phyloP scores from a whole-genome alignment of 1,140 invertebrate genomes.

The Acromyrmex charruanus region DNA sequence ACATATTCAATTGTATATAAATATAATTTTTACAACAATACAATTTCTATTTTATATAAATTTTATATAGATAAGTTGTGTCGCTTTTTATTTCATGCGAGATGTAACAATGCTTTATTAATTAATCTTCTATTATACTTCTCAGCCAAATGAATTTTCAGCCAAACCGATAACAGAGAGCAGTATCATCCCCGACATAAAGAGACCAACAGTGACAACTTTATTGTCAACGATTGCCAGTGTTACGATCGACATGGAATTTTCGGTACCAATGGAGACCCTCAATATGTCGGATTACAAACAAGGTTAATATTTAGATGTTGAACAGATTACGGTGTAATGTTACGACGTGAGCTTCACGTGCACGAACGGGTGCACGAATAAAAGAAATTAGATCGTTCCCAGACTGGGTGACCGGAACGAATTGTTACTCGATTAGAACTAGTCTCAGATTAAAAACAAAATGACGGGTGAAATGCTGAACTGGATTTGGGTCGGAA shows the following conservation, averaged over 20 bases:
- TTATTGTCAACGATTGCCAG: slow-evolving; percentile 78
- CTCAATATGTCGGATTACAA: slow-evolving; percentile 90
- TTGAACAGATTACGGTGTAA: background rate
- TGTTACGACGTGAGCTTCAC: background rate
- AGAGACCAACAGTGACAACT: slow-evolving; percentile 76
- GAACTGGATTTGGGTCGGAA: slow-evolving; percentile 52
- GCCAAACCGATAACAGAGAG: slow-evolving; percentile 74
- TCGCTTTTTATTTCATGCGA: background rate
- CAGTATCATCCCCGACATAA: slow-evolving; percentile 63
- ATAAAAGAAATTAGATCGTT: slow-evolving; percentile 51
- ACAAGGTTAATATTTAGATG: slow-evolving; percentile 86
- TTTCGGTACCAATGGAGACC: slow-evolving; percentile 78
- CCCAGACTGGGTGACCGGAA: slow-evolving; percentile 44
- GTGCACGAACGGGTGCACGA: background rate
- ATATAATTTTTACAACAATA: background rate
- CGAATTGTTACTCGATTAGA: slow-evolving; percentile 52
- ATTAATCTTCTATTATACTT: background rate
- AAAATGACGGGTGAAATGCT: slow-evolving; percentile 52
- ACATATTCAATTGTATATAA: background rate
- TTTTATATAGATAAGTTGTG: background rate
- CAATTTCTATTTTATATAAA: background rate
- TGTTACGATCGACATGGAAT: slow-evolving; percentile 77
- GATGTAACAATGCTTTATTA: background rate
- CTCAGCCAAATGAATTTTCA: slow-evolving; percentile 65
- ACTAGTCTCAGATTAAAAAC: slow-evolving; percentile 55